These are phyloP conservation scores for Tridacna gigas DNA, from an alignment of 2,888 invertebrate species.

Conservation along the genomic window DNA sequence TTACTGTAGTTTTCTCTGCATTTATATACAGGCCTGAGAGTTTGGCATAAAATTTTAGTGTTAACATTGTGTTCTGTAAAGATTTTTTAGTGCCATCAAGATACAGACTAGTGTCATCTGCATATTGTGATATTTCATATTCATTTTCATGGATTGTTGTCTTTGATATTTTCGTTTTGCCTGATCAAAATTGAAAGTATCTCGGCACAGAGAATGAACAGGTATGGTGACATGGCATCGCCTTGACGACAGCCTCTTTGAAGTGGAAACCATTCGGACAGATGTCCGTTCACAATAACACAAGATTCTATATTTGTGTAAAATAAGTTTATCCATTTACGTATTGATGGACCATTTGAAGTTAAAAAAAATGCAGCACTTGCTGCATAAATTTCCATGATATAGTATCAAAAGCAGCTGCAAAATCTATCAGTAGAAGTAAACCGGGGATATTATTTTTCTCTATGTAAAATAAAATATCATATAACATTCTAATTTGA, in stretches of 20 bases:
- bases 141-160: not conserved
- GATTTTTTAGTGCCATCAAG: slow-evolving; percentile 42
- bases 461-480: slow-evolving; percentile 34
- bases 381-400: not conserved
- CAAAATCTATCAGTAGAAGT: not conserved
- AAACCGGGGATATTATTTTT: not conserved
- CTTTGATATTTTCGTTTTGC: not conserved
- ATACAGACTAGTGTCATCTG: slow-evolving; percentile 42
- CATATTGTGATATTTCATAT: slow-evolving; percentile 16
- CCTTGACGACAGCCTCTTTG: slow-evolving; percentile 35
- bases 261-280: slow-evolving; percentile 42
- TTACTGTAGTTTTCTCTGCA: too few relatives aligned
- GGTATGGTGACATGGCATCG: slow-evolving; percentile 33
- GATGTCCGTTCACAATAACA: slow-evolving; percentile 21
- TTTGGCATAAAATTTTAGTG: not conserved
- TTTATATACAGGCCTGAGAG: too few relatives aligned
- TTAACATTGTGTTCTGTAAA: not conserved
- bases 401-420: not conserved
- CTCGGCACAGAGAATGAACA: not conserved
- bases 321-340: slow-evolving; percentile 34
- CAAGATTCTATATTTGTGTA: slow-evolving; percentile 30
- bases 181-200: not conserved
- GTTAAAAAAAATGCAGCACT: not conserved
- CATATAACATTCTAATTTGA: slow-evolving; percentile 46
- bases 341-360: not conserved